Evolutionary conservation across 2,888 invertebrate species (phyloP).

Genomic region (Abscondita cerata): DNA sequence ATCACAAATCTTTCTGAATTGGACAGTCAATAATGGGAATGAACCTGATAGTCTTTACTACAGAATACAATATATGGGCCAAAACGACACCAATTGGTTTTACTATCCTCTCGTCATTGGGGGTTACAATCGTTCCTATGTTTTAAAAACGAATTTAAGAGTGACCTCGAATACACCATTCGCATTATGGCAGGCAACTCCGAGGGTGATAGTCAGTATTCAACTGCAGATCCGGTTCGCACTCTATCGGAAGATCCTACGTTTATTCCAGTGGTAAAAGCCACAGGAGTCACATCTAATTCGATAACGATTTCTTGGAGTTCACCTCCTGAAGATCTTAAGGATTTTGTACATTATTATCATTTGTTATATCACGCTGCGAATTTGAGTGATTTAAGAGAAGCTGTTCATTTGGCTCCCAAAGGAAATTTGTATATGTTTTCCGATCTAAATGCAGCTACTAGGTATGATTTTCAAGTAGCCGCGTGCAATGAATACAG

Average conservation of each 20-base stretch:
- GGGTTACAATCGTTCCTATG: constrained; percentile 71
- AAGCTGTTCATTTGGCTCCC: constrained; percentile 70
- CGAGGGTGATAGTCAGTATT: constrained; percentile 66
- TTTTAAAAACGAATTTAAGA: constrained; percentile 69
- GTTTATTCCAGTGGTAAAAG: constrained; percentile 79
- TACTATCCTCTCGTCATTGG: constrained; percentile 68
- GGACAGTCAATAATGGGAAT: constrained; percentile 82
- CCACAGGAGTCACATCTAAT: constrained; percentile 72
- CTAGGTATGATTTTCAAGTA: constrained; percentile 81
- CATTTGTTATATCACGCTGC: constrained; percentile 70
- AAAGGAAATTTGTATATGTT: constrained; percentile 80
- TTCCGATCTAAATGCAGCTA: constrained; percentile 76
- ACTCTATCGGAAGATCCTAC: constrained; percentile 77
- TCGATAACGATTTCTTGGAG: constrained; percentile 86
- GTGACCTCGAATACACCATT: constrained; percentile 71
- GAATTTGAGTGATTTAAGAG: constrained; percentile 60
- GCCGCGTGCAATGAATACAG: constrained; percentile 83
- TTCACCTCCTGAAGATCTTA: constrained; percentile 69
- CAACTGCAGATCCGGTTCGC: constrained; percentile 62
- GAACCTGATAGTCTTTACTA: constrained; percentile 69
- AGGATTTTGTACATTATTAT: constrained; percentile 78
- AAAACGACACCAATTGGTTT: constrained; percentile 62
- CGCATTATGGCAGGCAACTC: constrained; percentile 72
- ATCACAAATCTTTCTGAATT: constrained; percentile 78
- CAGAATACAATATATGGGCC: constrained; percentile 62